These are phyloP conservation scores for Platorchestia sp. DNA, from an alignment of 1,140 invertebrate species.

Conservation along the genomic window DNA sequence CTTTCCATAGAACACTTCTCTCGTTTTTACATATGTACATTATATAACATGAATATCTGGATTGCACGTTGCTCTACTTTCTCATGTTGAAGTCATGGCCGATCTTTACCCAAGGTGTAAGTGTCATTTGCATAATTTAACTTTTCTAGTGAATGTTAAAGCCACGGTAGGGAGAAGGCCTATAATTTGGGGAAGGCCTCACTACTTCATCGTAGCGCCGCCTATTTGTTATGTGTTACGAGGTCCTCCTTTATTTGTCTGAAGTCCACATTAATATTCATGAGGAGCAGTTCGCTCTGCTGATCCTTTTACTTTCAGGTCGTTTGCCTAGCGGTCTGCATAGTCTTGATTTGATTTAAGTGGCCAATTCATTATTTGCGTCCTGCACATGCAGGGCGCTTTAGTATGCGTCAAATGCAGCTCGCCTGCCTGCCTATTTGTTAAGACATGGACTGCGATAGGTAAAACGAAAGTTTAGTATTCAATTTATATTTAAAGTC, in stretches of 20 bases:
- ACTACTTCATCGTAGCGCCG: neutral
- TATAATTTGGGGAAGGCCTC: constrained; percentile 41
- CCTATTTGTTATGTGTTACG: constrained; percentile 28
- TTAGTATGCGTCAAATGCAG: neutral
- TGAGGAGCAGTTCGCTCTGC: neutral
- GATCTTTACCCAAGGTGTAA: neutral
- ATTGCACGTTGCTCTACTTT: neutral
- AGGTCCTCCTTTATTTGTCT: constrained; percentile 30
- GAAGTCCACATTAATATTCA: constrained; percentile 31
- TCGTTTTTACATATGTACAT: neutral
- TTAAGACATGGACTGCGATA: neutral
- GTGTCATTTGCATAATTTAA: neutral
- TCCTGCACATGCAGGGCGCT: neutral
- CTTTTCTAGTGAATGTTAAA: neutral
- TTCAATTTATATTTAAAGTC: no score
- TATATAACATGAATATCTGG: neutral
- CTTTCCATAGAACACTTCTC: neutral
- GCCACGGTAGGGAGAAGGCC: neutral
- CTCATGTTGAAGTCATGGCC: neutral
- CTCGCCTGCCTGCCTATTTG: neutral
- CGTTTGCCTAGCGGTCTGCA: neutral
- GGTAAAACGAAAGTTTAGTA: neutral
- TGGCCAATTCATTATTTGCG: neutral
- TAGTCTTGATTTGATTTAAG: neutral
- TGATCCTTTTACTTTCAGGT: neutral